Evolutionary conservation across 2,888 invertebrate genomes (phyloP).

Genomic region (Dicycla oo): DNA sequence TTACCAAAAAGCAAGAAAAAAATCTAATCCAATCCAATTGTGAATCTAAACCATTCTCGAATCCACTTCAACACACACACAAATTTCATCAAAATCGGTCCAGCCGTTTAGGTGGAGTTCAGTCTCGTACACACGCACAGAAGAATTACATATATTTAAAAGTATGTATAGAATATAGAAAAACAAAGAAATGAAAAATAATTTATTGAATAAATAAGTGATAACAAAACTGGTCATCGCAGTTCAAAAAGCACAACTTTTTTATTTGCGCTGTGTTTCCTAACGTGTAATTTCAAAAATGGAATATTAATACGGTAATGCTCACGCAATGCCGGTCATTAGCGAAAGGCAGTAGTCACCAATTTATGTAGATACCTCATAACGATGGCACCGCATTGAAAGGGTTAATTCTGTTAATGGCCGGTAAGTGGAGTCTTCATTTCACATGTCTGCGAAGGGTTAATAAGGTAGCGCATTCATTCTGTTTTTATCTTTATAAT

Average conservation of each 20-base stretch:
- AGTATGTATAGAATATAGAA: too few species aligned
- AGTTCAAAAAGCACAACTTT: neutral
- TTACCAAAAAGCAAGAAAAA: too few species aligned
- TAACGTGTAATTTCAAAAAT: slow-evolving; percentile 52
- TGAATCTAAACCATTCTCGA: too few species aligned
- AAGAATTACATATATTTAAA: too few species aligned
- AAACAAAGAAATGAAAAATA: slow-evolving; percentile 23
- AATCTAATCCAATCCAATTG: too few species aligned
- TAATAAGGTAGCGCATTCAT: slow-evolving; percentile 52
- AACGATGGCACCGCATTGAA: slow-evolving; percentile 37
- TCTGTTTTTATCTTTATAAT: slow-evolving; percentile 25
- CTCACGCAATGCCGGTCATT: slow-evolving; percentile 45
- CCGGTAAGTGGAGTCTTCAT: slow-evolving; percentile 55
- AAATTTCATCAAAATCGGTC: too few species aligned
- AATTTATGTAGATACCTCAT: slow-evolving; percentile 40
- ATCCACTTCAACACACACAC: too few species aligned
- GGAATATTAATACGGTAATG: slow-evolving; percentile 57
- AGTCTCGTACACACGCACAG: too few species aligned
- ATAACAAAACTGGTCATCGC: neutral
- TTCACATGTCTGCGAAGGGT: slow-evolving; percentile 53
- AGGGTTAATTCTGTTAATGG: slow-evolving; percentile 57
- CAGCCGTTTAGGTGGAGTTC: too few species aligned
- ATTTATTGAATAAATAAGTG: slow-evolving; percentile 11
- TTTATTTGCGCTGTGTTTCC: slow-evolving; percentile 12
- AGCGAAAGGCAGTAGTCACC: slow-evolving; percentile 28